phyloP scores from a whole-genome alignment of 2,113 vertebrate species.

The Sterrhoptilus dennistouni region DNA sequence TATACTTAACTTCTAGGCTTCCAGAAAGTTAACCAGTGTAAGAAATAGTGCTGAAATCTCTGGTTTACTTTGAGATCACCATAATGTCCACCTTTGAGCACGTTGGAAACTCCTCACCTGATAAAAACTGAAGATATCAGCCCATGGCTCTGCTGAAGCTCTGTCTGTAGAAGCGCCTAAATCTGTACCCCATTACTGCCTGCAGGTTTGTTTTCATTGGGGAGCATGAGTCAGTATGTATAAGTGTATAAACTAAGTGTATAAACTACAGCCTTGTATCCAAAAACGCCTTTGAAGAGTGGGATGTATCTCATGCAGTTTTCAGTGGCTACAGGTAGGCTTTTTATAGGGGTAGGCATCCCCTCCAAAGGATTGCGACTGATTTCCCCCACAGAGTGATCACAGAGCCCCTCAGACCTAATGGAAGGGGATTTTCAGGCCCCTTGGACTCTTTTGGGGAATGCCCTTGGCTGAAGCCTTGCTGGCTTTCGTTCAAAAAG shows the following conservation, averaged over 20 bases:
- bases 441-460: background rate
- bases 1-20: background rate
- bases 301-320: background rate
- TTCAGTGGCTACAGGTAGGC: background rate
- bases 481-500: conserved; percentile 52
- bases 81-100: background rate
- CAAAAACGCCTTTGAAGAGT: background rate
- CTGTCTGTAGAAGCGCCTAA: background rate
- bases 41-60: background rate
- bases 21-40: background rate
- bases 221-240: background rate
- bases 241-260: too few species aligned
- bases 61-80: background rate
- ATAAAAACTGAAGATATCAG: background rate
- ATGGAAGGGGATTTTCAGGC: background rate
- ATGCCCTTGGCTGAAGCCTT: conserved; percentile 7
- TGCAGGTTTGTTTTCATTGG: background rate
- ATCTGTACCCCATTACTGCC: accelerated
- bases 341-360: background rate
- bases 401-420: background rate
- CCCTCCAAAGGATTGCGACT: background rate
- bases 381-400: background rate
- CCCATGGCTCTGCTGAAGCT: accelerated
- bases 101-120: background rate
- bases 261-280: background rate